Conservation (phyloP, 2,113 vertebrate species). For the Antigone vipio region DNA sequence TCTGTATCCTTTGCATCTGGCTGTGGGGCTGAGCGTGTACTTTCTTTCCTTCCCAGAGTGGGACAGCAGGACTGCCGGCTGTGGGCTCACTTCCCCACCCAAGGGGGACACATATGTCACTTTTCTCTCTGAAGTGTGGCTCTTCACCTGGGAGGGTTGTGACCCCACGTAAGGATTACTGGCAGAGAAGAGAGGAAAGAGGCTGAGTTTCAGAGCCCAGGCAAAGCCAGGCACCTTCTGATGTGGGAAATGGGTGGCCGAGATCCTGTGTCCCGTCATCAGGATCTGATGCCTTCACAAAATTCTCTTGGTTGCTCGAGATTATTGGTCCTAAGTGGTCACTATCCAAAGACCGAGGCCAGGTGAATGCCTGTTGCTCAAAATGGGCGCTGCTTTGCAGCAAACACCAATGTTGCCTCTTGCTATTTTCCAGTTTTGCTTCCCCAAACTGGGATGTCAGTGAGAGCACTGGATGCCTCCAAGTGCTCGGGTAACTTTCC, state of each 20-base stretch:
- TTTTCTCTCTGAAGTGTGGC: too few relatives aligned
- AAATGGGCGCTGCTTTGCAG: not conserved
- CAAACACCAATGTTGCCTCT: rapidly evolving
- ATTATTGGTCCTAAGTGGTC: not conserved
- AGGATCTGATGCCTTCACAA: not conserved
- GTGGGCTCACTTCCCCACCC: not conserved
- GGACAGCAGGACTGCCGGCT: not conserved
- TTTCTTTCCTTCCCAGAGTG: not conserved
- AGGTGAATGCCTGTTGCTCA: not conserved
- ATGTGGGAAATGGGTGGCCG: rapidly evolving
- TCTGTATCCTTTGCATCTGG: not conserved
- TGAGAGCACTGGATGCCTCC: not conserved
- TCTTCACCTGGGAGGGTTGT: not conserved
- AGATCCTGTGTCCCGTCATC: not conserved
- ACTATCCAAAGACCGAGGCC: not conserved
- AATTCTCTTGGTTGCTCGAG: not conserved
- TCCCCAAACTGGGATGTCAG: rapidly evolving
- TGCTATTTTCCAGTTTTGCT: not conserved
- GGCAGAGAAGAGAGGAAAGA: not conserved
- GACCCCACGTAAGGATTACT: not conserved
- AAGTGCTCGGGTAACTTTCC: slow-evolving; percentile 50
- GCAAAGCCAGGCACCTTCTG: not conserved
- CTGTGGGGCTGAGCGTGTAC: not conserved
- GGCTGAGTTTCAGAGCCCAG: not conserved
- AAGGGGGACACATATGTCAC: rapidly evolving